A percentile compares a stretch with the other conserved stretches of the same genome.
Conservation (phyloP, 2,113 vertebrate species). For the Grallaria varia region DNA sequence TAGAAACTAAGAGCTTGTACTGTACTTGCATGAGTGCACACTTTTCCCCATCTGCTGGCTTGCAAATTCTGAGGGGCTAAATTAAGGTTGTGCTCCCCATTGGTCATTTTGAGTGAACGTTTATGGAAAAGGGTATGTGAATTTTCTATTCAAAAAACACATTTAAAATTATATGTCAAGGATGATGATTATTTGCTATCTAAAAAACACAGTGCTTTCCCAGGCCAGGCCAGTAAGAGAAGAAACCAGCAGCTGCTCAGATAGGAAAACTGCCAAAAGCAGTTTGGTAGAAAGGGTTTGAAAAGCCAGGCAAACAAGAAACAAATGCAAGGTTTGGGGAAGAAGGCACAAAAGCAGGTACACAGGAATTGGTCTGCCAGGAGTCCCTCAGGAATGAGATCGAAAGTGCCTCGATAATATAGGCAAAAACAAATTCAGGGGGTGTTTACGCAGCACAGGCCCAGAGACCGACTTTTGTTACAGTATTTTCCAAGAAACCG, state of each 20-base stretch:
- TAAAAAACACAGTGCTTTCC: not conserved
- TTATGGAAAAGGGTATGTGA: not conserved
- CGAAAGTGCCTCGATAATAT: not conserved
- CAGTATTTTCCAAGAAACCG: not conserved
- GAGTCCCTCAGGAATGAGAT: not conserved
- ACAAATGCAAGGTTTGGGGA: not conserved
- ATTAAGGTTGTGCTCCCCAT: rapidly evolving
- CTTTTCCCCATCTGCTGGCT: not conserved
- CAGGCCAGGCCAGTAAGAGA: not conserved
- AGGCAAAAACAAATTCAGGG: not conserved
- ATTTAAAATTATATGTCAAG: not conserved
- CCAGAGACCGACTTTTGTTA: not conserved
- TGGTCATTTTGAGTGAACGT: not conserved
- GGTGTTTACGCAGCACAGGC: rapidly evolving
- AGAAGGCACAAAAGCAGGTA: not conserved
- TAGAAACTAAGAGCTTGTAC: not conserved
- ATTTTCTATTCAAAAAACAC: not conserved
- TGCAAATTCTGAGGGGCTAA: not conserved
- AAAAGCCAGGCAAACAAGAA: not conserved
- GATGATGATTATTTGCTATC: not conserved
- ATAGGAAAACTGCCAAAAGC: not conserved
- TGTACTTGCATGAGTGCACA: not conserved
- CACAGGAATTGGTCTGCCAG: not conserved
- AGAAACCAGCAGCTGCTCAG: not conserved
- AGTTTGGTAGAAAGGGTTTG: not conserved